Base-by-base conservation (phyloP, 2,888 invertebrate species). In the Lepetodrilus schrolli region DNA sequence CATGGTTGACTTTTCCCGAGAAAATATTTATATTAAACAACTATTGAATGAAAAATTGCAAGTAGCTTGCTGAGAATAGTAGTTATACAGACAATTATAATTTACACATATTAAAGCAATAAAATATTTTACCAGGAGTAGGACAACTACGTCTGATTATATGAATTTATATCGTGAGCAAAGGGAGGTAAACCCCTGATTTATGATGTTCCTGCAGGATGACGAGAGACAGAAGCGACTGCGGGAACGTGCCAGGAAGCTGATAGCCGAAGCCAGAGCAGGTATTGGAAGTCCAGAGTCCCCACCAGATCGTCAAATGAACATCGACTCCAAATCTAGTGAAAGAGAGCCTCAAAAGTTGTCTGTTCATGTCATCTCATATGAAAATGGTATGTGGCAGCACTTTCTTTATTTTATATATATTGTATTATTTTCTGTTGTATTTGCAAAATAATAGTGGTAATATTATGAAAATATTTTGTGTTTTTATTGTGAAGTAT, bases 191-290 rank as follows among this genome's bases (percentile, higher is more conserved):
- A 38, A 38, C 38, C n/a, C n/a, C n/a, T n/a, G n/a, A n/a, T n/a
- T n/a, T n/a, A n/a, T n/a, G n/a, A n/a, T n/a, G n/a, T n/a, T n/a
- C n/a, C 43, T 43, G 43, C 43, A 93, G 73, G 95, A 96, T 90
- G 95, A 96, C 87, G 96, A 96, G 87, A 93, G 96, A 83, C 96
- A 97, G 88, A 94, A 94, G 74, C 94, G 95, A 88, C 91, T 98
- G 80, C 92, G 96, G 5, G 97, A 97, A 90, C 92, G 97, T 89
- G 98, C 98, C 75, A 93, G 96, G 82, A 94, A 94, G 86, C 92
- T 98, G 71, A 96, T 98, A 76, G 96, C 96, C 0, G 96, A 97
- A 88, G 96, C 96, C 0, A 76, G 87, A 20, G 85, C 85, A 7
- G 84, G 83, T 73, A 81, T 86, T 5, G 86, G 84, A 2, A 72